Conservation (phyloP, 2,888 invertebrate genomes). For the Cryptosula pallasiana region DNA sequence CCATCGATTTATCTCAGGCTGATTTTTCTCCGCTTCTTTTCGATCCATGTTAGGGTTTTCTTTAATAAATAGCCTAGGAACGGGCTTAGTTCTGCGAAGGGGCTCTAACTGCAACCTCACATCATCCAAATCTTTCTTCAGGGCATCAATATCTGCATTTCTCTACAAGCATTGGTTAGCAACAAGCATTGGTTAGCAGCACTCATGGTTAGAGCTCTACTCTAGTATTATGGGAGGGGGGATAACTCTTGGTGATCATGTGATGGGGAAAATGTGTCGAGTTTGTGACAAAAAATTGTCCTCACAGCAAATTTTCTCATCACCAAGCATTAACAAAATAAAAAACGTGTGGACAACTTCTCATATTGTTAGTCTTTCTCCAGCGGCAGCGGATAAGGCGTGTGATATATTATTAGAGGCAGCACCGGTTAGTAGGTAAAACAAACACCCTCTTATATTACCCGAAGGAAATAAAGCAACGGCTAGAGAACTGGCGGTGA, state of each 20-base stretch:
- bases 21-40: constrained; percentile 30
- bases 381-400: too few species aligned
- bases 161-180: constrained; percentile 33
- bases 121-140: constrained; percentile 40
- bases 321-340: too few species aligned
- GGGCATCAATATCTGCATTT: constrained; percentile 35
- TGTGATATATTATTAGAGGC: too few species aligned
- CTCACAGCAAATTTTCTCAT: too few species aligned
- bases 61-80: constrained; percentile 38
- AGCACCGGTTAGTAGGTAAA: too few species aligned
- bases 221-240: too few species aligned
- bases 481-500: not conserved
- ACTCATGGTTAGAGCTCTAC: too few species aligned
- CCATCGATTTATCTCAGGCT: constrained; percentile 40
- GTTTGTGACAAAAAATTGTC: too few species aligned
- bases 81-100: constrained; percentile 32
- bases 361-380: too few species aligned
- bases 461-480: not conserved
- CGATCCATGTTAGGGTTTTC: constrained; percentile 28
- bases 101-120: constrained; percentile 38
- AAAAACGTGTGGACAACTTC: too few species aligned
- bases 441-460: not conserved
- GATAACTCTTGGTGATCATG: too few species aligned
- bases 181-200: not conserved
- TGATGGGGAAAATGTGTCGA: too few species aligned